Evolutionary conservation across 2,888 invertebrate genomes (phyloP), one percentile per base, ranked within the genome.

Genomic region (Aproaerema taeniolella): DNA sequence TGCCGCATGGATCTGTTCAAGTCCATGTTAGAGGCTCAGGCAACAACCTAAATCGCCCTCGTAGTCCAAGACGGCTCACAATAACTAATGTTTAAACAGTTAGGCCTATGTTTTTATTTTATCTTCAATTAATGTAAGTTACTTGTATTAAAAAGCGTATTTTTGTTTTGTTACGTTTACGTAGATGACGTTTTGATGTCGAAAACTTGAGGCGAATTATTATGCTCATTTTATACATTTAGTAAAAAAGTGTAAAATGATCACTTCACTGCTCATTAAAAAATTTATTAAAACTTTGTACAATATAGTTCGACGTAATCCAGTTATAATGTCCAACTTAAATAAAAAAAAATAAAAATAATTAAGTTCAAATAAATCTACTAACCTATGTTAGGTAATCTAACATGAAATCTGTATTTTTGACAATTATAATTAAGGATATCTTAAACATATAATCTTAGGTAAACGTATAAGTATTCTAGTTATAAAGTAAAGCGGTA

Each of bases 21-120:
- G 80, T 85, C 1, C 85, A 86, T 39, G 80, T 71, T 0, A 62
- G 81, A 53, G 83, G 81, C 0, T 85, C 85, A 7, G 67, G 52
- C 6, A 61, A 61, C 2, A 83, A 79, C 50, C 34, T 85, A 2
- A 80, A 76, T 33, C 70, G 71, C 52, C 82, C 82, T 0, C 65
- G 64, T 40, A 86, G 85, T 49, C 85, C 85, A 2, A 65, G 85
- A 44, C 61, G 83, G 33, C 53, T 86, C 20, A 85, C 81, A 43
- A 75, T 80, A 34, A 81, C 81, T 34, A 80, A 82, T 48, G 80
- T 79, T 16, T 78, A 65, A 57, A 41, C 45, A 11, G 33, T n/a
- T n/a, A n/a, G 42, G 33, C 43, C 39, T 34, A 38, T 25, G 17
- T 33, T 16, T 12, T 15, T 2, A n/a, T 20, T 32, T 10, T 5